These are phyloP conservation scores for Salvelinus fontinalis DNA, from an alignment of 2,113 vertebrate species.

Conservation along the genomic window DNA sequence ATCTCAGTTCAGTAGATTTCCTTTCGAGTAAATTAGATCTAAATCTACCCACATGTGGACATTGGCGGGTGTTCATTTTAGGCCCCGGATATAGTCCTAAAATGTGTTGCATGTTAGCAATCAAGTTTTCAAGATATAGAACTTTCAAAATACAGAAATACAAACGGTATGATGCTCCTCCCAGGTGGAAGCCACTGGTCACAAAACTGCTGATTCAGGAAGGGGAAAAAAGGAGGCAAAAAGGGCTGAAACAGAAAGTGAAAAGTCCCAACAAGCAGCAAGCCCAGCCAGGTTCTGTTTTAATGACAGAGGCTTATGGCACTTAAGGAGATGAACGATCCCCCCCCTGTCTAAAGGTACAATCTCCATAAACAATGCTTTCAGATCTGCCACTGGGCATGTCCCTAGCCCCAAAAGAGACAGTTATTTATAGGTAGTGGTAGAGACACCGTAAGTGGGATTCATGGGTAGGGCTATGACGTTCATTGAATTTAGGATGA, in stretches of 20 bases:
- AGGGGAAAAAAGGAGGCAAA: background rate
- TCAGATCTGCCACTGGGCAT: constrained; percentile 16
- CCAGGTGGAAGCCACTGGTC: background rate
- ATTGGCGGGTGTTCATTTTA: no score
- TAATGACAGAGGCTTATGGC: constrained; percentile 42
- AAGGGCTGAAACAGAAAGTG: constrained; percentile 30
- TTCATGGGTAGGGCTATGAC: background rate
- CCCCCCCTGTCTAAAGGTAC: constrained; percentile 29
- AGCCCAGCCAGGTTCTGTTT: constrained; percentile 29
- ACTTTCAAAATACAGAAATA: no score
- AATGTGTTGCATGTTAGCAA: no score
- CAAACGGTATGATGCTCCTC: background rate
- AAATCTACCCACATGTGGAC: no score
- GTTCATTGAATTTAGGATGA: no score
- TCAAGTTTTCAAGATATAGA: no score
- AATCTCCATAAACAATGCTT: constrained; percentile 50
- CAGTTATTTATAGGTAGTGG: background rate
- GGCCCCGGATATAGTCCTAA: no score
- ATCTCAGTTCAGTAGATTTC: no score
- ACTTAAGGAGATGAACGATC: constrained; percentile 33
- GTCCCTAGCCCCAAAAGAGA: constrained; percentile 2
- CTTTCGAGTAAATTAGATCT: no score
- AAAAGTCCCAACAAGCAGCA: constrained; percentile 16
- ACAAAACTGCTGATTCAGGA: no score
- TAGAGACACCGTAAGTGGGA: constrained; percentile 12